These are phyloP conservation scores for Zelleria hepariella DNA, from an alignment of 2,888 invertebrate species.

Conservation along the genomic window DNA sequence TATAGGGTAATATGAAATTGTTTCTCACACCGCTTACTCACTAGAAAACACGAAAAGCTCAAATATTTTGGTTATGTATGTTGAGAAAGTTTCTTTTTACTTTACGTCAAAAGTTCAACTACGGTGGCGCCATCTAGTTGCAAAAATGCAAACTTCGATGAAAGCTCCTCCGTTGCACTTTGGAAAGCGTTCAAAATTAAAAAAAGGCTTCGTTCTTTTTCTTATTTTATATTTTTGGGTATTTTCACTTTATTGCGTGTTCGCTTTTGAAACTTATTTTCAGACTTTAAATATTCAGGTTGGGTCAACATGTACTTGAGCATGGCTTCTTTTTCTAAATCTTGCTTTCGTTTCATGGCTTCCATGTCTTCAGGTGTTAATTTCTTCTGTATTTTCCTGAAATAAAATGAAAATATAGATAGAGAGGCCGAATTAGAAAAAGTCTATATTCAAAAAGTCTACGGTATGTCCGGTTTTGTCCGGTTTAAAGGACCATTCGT, in stretches of 20 bases:
- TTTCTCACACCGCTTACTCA: conserved; percentile 18
- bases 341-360: neutral
- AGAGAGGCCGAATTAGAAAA: too few relatives aligned
- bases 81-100: conserved; percentile 61
- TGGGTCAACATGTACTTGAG: neutral
- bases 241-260: neutral
- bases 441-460: too few relatives aligned
- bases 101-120: conserved; percentile 71
- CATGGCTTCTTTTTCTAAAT: neutral
- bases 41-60: conserved; percentile 29
- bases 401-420: neutral
- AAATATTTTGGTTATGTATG: conserved; percentile 63
- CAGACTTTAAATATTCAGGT: neutral
- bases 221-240: conserved; percentile 12
- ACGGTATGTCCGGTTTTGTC: too few relatives aligned
- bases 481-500: too few relatives aligned
- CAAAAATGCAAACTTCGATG: conserved; percentile 34
- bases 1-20: conserved; percentile 38
- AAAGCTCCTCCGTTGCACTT: conserved; percentile 61
- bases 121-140: conserved; percentile 48
- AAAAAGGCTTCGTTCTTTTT: conserved; percentile 29
- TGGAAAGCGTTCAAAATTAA: conserved; percentile 18
- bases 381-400: neutral
- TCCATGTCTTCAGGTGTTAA: neutral
- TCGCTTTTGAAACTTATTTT: neutral